phyloP scores from a whole-genome alignment of 2,113 vertebrate species.

The Alectura lathami region DNA sequence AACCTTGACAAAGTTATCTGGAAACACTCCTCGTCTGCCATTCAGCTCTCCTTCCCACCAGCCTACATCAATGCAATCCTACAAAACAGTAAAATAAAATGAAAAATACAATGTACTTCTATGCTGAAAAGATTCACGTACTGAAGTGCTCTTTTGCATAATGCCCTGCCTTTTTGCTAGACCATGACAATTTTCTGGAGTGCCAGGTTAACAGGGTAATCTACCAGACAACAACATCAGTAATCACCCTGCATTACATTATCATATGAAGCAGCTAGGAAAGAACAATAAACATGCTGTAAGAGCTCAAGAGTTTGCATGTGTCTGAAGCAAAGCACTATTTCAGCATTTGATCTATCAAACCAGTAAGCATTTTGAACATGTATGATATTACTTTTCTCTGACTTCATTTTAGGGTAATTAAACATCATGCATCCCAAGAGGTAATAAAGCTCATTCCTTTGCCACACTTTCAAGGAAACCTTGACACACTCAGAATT shows the following conservation, averaged over 20 bases:
- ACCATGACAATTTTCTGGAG: not conserved
- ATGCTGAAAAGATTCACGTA: not conserved
- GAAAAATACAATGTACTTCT: not conserved
- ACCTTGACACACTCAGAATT: not conserved
- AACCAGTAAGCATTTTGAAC: not conserved
- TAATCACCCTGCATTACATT: not conserved
- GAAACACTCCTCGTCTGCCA: constrained; percentile 91
- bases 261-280: not conserved
- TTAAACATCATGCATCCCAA: not conserved
- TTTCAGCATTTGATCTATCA: not conserved
- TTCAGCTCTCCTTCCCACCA: constrained; percentile 98
- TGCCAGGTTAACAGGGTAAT: constrained; percentile 1
- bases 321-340: not conserved
- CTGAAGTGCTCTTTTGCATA: not conserved
- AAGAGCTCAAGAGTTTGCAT: not conserved
- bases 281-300: not conserved
- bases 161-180: not conserved
- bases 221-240: not conserved
- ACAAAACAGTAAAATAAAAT: constrained; percentile 25
- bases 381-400: not conserved
- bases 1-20: constrained; percentile 97
- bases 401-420: constrained; percentile 45
- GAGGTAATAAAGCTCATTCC: constrained; percentile 16
- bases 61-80: constrained; percentile 95
- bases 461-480: constrained; percentile 10